Conservation (phyloP, 2,113 vertebrate species). For the Halichoeres trimaculatus region DNA sequence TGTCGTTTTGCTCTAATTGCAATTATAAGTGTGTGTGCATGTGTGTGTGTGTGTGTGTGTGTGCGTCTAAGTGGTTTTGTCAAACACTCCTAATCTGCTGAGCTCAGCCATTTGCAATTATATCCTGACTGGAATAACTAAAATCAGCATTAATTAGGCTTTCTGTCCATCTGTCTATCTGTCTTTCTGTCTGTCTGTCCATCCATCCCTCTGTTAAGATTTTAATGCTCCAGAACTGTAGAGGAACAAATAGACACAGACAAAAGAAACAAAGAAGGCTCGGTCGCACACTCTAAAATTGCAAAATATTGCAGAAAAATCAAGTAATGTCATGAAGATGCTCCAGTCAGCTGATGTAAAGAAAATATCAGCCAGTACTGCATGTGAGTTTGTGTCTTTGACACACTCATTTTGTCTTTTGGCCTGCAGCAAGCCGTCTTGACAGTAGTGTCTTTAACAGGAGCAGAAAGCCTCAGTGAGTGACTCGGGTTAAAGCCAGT, state of each 20-base stretch:
- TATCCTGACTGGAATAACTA: slow-evolving; percentile 49
- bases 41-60: slow-evolving; percentile 25
- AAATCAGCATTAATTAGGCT: slow-evolving; percentile 15
- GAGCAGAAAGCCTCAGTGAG: neutral
- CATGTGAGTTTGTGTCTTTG: neutral
- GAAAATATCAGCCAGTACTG: neutral
- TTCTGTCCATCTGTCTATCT: too few species aligned
- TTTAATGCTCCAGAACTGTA: neutral
- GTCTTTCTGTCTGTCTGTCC: neutral
- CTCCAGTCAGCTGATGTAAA: neutral
- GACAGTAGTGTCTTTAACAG: neutral
- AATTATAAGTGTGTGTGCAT: slow-evolving; percentile 38
- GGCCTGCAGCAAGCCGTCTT: neutral
- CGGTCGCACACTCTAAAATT: neutral
- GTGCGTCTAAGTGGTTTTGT: neutral
- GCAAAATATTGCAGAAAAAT: neutral
- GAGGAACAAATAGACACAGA: neutral
- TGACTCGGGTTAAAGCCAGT: too few species aligned
- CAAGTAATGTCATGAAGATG: neutral
- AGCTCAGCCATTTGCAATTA: slow-evolving; percentile 25
- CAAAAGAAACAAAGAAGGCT: neutral
- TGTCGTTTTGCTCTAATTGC: slow-evolving; percentile 33
- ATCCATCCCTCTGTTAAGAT: too few species aligned
- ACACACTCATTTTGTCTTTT: neutral
- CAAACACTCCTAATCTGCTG: slow-evolving; percentile 25